A percentile compares a stretch with the other conserved stretches of the same genome.
Evolutionary conservation across 1,140 invertebrate species (phyloP).

Genomic region (Ooceraea biroi): DNA sequence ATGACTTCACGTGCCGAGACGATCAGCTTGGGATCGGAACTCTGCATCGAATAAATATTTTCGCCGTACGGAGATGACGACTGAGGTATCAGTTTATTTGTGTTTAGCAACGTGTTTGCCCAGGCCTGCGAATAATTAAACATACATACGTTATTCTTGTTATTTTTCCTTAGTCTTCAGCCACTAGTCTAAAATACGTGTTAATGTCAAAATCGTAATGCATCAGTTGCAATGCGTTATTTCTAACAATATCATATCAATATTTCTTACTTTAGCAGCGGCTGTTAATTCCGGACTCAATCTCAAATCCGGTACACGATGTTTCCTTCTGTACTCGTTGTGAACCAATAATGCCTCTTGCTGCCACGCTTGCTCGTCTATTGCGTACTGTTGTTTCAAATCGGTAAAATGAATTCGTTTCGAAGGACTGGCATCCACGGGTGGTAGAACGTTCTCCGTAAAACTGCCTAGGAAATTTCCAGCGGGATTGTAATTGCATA

Average conservation of each 20-base stretch:
- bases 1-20: constrained; percentile 89
- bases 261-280: constrained; percentile 87
- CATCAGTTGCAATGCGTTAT: not conserved
- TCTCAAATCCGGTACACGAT: constrained; percentile 89
- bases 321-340: constrained; percentile 92
- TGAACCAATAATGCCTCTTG: constrained; percentile 90
- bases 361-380: constrained; percentile 86
- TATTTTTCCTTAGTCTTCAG: not conserved
- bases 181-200: not conserved
- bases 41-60: constrained; percentile 90
- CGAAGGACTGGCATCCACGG: constrained; percentile 83
- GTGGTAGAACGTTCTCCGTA: constrained; percentile 90
- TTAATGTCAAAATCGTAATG: not conserved
- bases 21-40: constrained; percentile 89
- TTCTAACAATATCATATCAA: not conserved
- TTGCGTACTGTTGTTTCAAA: constrained; percentile 62
- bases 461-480: constrained; percentile 94
- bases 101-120: constrained; percentile 91
- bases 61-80: constrained; percentile 88
- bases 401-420: constrained; percentile 70
- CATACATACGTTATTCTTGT: constrained; percentile 4
- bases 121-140: constrained; percentile 85
- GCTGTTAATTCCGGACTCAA: constrained; percentile 87
- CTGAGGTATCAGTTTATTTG: constrained; percentile 89
- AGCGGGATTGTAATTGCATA: constrained; percentile 94